Conservation (phyloP, 2,797 vertebrate genomes). For the Mus caroli region DNA sequence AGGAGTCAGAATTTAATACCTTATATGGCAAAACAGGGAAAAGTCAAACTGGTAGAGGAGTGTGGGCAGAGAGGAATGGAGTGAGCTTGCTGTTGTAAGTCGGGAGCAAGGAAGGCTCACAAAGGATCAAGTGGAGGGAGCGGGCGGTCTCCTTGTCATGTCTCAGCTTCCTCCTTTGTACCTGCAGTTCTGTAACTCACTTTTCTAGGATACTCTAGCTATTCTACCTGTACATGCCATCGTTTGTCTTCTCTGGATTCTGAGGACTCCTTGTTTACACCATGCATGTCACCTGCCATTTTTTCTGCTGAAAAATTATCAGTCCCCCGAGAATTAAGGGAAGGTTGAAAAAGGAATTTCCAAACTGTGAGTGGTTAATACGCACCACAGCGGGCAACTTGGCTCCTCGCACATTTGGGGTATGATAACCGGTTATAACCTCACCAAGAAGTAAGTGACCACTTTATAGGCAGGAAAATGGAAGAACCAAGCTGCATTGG, state of each 20-base stretch:
- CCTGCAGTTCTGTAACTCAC: background rate
- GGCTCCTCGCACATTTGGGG: background rate
- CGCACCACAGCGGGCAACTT: background rate
- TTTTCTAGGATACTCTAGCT: background rate
- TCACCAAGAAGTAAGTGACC: background rate
- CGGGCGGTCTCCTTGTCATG: background rate
- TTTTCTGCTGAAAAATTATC: background rate
- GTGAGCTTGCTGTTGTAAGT: background rate
- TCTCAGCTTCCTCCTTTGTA: background rate
- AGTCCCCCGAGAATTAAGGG: background rate
- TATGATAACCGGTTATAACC: background rate
- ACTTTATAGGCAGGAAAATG: background rate
- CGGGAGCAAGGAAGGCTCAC: background rate
- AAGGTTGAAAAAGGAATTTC: background rate
- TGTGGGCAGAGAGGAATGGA: accelerated
- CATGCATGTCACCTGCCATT: background rate
- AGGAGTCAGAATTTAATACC: background rate
- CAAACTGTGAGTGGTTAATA: background rate
- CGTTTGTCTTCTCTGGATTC: background rate
- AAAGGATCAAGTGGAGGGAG: background rate
- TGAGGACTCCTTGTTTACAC: background rate
- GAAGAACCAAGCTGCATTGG: background rate
- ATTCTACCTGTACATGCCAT: background rate
- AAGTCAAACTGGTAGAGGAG: background rate
- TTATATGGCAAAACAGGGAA: background rate